Base-by-base conservation (phyloP, 2,113 vertebrate genomes). In the Indri indri region DNA sequence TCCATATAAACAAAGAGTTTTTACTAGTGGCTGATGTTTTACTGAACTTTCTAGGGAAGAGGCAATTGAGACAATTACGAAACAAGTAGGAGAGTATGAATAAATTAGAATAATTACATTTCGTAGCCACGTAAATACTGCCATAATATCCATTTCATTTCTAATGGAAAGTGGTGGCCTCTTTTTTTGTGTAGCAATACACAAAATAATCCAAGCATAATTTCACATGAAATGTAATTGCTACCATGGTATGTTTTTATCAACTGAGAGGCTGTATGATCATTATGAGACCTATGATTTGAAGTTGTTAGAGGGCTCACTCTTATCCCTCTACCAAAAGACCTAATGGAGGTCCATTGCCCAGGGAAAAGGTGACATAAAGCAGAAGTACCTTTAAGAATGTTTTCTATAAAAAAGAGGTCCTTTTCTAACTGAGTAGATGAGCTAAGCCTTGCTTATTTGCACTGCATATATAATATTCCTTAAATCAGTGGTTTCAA, bases 381-480 rank as follows among this genome's bases (percentile, higher is more conserved):
- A 54, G 13, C 18, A n/a, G 20, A 92, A 63, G 0, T 61, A 37
- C 0, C 3, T n/a, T 3, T 0, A 74, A n/a, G 7, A 50, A 4
- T 59, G 14, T 57, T 57, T 73, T 81, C 47, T 73, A 79, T 37
- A 42, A 11, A 6, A 66, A 59, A 2, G n/a, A 50, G 18, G 6
- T 45, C 3, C 18, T 92, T 88, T 89, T 42, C 52, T 30, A 57
- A 52, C 2, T 59, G 3, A 25, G 20, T 91, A 63, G 27, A 79
- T 23, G 76, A 52, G 30, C 4, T 42, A 74, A 27, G 32, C 1
- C 1, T 68, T 8, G 52, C 23, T 90, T n/a, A 84, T 95, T 89
- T 89, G 16, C 17, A 95, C 8, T 90, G 2, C 13, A 57, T 85
- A 22, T 52, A 23, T 30, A 18, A 37, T 52, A 71, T 13, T 68